phyloP scores from a whole-genome alignment of 2,797 vertebrate species.

The Spondyliosoma cantharus region DNA sequence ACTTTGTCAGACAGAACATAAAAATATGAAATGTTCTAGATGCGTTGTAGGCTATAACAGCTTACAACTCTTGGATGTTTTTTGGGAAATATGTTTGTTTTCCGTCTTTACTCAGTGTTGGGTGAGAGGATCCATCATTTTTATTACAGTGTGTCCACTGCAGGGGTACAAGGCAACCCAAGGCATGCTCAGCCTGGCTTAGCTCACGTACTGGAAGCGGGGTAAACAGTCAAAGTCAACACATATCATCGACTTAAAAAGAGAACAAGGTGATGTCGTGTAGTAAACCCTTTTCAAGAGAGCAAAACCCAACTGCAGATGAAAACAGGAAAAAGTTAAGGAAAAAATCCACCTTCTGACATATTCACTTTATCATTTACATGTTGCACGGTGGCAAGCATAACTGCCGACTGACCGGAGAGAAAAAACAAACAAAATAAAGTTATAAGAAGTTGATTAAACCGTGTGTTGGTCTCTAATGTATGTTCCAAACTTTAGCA shows the following conservation, averaged over 20 bases:
- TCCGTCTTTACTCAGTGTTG: not conserved
- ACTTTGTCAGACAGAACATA: constrained; percentile 12
- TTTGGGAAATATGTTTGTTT: not conserved
- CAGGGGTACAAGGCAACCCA: not conserved
- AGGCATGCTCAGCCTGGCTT: not conserved
- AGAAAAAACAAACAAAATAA: not conserved
- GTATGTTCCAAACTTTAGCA: too few species aligned
- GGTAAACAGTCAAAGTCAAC: not conserved
- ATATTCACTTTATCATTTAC: not conserved
- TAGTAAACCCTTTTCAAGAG: not conserved
- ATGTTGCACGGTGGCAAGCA: not conserved
- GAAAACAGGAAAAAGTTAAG: not conserved
- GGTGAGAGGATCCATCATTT: not conserved
- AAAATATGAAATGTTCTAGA: not conserved
- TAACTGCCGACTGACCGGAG: not conserved
- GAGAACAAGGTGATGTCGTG: not conserved
- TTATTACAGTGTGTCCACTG: not conserved
- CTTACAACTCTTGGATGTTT: not conserved
- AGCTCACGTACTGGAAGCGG: not conserved
- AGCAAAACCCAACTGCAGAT: not conserved
- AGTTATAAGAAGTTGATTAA: too few species aligned
- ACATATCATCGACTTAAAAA: not conserved
- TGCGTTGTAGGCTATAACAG: not conserved
- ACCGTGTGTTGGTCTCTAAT: too few species aligned
- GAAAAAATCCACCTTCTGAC: not conserved